These are phyloP conservation scores for Drosophila meridionalis DNA, from an alignment of 2,888 invertebrate genomes.

Conservation along the genomic window DNA sequence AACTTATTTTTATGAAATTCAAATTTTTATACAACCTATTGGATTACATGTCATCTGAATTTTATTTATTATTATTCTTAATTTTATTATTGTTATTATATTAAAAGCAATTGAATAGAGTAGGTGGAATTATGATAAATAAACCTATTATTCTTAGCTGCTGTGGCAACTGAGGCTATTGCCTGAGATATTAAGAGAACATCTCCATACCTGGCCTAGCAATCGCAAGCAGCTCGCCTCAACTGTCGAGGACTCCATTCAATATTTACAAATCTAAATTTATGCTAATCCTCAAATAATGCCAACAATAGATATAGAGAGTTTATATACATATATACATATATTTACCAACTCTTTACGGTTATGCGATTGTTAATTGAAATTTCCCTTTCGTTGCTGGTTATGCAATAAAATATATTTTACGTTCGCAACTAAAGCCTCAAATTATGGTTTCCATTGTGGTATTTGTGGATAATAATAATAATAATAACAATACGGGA, in stretches of 20 bases:
- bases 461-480: background rate
- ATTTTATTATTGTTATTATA: no score
- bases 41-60: no score
- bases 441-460: constrained; percentile 12
- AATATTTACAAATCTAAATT: background rate
- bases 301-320: background rate
- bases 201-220: background rate
- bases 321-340: background rate
- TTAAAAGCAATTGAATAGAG: background rate
- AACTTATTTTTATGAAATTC: no score
- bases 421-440: background rate
- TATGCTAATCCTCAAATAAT: background rate
- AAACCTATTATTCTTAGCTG: background rate
- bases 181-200: background rate
- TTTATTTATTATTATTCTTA: no score
- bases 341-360: background rate
- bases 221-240: background rate
- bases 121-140: background rate
- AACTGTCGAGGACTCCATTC: background rate
- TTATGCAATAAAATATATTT: background rate
- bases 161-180: background rate
- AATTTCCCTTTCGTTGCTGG: constrained; percentile 4
- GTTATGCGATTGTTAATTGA: constrained; percentile 8
- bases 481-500: constrained; percentile 9
- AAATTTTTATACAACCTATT: no score